phyloP scores from a whole-genome alignment of 1,140 invertebrate genomes.

The Schlechtendalia chinensis region DNA sequence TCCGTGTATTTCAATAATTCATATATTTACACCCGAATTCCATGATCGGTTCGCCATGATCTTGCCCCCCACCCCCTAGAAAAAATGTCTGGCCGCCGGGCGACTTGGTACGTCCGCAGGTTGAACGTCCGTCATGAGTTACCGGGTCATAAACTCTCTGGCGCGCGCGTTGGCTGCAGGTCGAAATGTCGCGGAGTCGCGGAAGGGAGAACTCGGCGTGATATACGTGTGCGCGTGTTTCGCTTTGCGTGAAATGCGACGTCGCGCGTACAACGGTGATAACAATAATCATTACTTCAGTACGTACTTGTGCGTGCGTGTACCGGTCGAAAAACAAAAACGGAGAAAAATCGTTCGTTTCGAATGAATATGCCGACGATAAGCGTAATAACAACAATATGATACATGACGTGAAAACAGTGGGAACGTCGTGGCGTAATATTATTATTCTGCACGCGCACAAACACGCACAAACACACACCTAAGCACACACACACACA shows the following conservation, averaged over 20 bases:
- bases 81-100: no score
- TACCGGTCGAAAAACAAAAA: background rate
- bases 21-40: no score
- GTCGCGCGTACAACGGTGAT: background rate
- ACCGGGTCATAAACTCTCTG: conserved; percentile 35
- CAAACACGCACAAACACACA: background rate
- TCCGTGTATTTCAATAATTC: no score
- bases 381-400: conserved; percentile 2
- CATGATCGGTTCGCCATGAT: no score
- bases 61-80: no score
- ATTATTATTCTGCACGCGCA: background rate
- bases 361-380: background rate
- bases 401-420: background rate
- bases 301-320: background rate
- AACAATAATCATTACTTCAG: background rate
- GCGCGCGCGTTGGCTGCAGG: no score
- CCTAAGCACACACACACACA: background rate
- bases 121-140: conserved; percentile 9
- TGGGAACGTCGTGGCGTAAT: background rate
- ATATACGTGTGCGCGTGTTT: no score
- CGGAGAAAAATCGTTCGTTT: no score
- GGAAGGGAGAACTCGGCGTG: background rate
- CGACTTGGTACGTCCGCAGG: conserved; percentile 36
- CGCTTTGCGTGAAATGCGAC: background rate
- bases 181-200: conserved; percentile 1